phyloP scores from a whole-genome alignment of 2,797 vertebrate species.

The Pogonophryne albipinna region DNA sequence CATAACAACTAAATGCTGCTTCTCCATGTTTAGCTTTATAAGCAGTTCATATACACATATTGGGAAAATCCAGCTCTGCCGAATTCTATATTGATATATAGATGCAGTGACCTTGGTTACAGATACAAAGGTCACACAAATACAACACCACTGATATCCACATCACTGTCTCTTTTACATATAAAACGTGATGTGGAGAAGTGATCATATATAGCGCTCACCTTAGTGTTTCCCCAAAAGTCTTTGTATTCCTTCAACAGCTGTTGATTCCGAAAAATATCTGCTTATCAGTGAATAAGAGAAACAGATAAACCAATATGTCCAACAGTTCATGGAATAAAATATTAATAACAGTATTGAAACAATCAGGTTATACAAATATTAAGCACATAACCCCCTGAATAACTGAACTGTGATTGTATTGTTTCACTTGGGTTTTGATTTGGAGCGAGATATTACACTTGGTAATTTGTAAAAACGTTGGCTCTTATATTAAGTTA shows the following conservation, averaged over 20 bases:
- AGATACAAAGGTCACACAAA: constrained; percentile 47
- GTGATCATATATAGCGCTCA: constrained; percentile 54
- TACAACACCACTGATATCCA: constrained; percentile 5
- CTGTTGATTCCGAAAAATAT: constrained; percentile 94
- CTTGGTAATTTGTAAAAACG: background rate
- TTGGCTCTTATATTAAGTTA: too few relatives aligned
- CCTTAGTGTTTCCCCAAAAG: constrained; percentile 98
- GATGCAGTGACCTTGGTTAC: constrained; percentile 41
- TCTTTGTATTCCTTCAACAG: constrained; percentile 95
- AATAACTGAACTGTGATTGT: background rate
- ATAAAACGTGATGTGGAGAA: background rate
- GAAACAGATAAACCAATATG: background rate
- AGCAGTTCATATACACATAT: too few relatives aligned
- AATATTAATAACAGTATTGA: background rate
- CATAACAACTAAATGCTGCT: too few relatives aligned
- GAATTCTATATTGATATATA: constrained; percentile 39
- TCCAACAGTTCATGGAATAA: background rate
- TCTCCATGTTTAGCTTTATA: too few relatives aligned
- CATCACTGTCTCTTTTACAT: background rate
- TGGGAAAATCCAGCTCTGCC: too few relatives aligned
- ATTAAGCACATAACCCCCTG: background rate
- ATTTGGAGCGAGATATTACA: background rate
- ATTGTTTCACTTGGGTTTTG: background rate
- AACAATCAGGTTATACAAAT: background rate
- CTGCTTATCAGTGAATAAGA: constrained; percentile 73